Conservation (phyloP, 2,888 invertebrate genomes). For the Drosophila siamana region DNA sequence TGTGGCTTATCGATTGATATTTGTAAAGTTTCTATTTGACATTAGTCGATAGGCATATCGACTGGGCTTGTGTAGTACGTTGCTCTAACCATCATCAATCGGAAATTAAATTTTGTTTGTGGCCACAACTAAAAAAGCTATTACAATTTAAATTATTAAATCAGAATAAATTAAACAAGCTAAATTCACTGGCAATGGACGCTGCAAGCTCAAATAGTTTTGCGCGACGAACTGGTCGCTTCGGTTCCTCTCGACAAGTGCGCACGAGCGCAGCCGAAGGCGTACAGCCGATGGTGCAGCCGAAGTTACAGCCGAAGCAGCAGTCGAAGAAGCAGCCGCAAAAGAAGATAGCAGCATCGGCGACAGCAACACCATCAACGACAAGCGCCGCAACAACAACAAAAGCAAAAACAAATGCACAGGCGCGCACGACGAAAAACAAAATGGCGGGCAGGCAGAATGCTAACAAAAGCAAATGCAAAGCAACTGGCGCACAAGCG, state of each 20-base stretch:
- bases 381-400: not conserved
- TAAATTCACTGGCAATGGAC: not conserved
- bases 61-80: too few species aligned
- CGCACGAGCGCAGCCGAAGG: not conserved
- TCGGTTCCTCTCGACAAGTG: not conserved
- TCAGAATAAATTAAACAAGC: not conserved
- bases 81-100: too few species aligned
- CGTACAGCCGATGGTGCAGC: not conserved
- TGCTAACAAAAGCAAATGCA: not conserved
- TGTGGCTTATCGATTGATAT: too few species aligned
- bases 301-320: not conserved
- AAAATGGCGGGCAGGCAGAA: constrained; percentile 6
- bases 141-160: not conserved
- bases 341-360: too few species aligned
- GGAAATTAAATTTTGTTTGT: not conserved
- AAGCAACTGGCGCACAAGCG: not conserved
- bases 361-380: too few species aligned
- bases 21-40: too few species aligned
- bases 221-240: not conserved
- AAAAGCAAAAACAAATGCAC: not conserved
- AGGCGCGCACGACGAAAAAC: not conserved
- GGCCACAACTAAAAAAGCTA: not conserved
- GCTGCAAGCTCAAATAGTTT: not conserved
- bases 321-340: not conserved
- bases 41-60: too few species aligned